Base-by-base conservation (phyloP, 1,140 invertebrate genomes). In the Odontomachus brunneus region DNA sequence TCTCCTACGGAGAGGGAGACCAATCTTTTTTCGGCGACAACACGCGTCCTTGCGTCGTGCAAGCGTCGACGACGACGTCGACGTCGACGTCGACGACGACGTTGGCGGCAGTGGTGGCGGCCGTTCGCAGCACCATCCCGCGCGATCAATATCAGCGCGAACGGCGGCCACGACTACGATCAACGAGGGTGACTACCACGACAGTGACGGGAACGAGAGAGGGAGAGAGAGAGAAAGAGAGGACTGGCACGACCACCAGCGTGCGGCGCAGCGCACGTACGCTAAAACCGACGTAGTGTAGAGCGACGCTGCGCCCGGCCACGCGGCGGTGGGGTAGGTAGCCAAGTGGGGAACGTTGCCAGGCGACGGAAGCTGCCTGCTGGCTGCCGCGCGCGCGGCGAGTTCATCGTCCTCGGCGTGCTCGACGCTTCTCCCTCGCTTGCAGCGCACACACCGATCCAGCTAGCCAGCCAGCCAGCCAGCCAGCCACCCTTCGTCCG, bases 311-410 rank as follows among this genome's bases (percentile, higher is more conserved):
- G 73, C 22, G 60, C 59, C 71, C 71, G 33, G 17, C 22, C 38
- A 44, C 9, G 38, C 38, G 38, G 29, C 24, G 49, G 51, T 29
- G 69, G 22, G 38, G 78, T 9, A 53, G 49, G 59, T 17, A 29
- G 60, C 26, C 24, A 76, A 71, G 86, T 22, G 85, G 84, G 74
- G 72, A 44, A 83, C 87, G 92, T 93, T 93, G 92, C 92, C 89
- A 93, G 76, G 92, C 90, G 89, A 93, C 93, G 91, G 92, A 92
- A 92, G 92, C 91, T 93, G 93, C 91, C 89, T 91, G 87, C 90
- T 66, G 75, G 87, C 90, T 66, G 75, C 63, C 84, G 87, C 63
- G 82, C 38, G 38, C 38, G 38, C 38, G 38, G 38, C 86, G 91
- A 87, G 89, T 92, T 92, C 91, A 92, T 92, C 91, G 91, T 87